Conservation (phyloP, 1,140 invertebrate species). For the Drosophila kanapiae region DNA sequence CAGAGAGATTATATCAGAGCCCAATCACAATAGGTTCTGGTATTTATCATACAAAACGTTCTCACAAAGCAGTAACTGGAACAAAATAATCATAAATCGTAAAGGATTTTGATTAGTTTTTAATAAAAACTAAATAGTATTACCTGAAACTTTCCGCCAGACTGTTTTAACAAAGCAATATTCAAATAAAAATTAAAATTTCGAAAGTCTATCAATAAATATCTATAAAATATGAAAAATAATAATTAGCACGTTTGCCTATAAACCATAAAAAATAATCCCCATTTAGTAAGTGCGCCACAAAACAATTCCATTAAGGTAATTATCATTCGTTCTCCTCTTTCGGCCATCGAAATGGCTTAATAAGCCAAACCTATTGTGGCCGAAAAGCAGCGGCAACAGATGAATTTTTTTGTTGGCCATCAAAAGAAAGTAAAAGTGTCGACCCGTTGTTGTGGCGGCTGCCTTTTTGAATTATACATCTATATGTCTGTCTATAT, state of each 20-base stretch:
- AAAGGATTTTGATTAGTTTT: too few relatives aligned
- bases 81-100: too few relatives aligned
- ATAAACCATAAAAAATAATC: conserved; percentile 4
- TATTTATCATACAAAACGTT: neutral
- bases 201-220: conserved; percentile 1
- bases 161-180: neutral
- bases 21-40: neutral
- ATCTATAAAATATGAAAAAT: neutral
- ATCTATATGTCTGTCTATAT: conserved; percentile 16
- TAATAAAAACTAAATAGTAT: neutral
- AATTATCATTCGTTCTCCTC: conserved; percentile 33
- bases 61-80: neutral
- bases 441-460: conserved; percentile 44
- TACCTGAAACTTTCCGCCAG: neutral
- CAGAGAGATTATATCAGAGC: conserved; percentile 1
- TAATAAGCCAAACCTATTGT: conserved; percentile 65
- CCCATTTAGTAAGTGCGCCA: conserved; percentile 6
- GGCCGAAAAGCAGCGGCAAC: conserved; percentile 43
- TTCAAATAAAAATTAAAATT: neutral
- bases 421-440: conserved; percentile 63
- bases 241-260: neutral
- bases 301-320: conserved; percentile 23
- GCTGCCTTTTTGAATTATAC: conserved; percentile 40
- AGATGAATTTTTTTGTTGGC: conserved; percentile 57
- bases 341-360: conserved; percentile 37